Evolutionary conservation across 2,113 vertebrate species (phyloP).

Genomic region (Lamprotornis superbus): DNA sequence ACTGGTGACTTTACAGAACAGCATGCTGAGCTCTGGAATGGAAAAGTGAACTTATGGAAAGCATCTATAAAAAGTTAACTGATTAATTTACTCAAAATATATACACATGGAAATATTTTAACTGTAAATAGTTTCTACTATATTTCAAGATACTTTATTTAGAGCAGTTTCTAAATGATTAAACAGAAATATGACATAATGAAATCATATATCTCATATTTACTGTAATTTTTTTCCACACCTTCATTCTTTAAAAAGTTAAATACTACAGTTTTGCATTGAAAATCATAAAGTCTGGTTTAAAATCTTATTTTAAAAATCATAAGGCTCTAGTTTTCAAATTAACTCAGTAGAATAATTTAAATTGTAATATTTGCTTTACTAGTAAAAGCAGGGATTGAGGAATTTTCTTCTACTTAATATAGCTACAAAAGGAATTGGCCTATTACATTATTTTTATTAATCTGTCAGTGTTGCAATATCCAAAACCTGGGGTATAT

Average conservation of each 20-base stretch:
- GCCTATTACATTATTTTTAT: constrained; percentile 53
- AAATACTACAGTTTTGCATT: constrained; percentile 51
- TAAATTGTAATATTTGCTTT: constrained; percentile 55
- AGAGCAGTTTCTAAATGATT: constrained; percentile 4
- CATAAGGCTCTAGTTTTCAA: constrained; percentile 58
- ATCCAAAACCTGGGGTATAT: neutral
- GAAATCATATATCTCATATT: constrained; percentile 42
- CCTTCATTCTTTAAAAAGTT: constrained; percentile 34
- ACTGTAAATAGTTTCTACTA: neutral
- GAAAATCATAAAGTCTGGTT: neutral
- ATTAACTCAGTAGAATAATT: constrained; percentile 55
- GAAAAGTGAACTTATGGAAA: neutral
- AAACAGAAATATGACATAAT: constrained; percentile 14
- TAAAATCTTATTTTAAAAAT: constrained; percentile 48
- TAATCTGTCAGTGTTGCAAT: neutral
- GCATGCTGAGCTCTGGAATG: neutral
- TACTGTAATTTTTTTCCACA: constrained; percentile 1
- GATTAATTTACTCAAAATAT: neutral
- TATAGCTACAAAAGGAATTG: constrained; percentile 34
- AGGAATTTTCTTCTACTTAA: constrained; percentile 53
- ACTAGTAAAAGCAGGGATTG: constrained; percentile 54
- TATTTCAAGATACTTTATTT: neutral
- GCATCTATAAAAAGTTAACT: neutral
- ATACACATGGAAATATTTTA: neutral
- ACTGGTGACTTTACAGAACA: neutral